These are phyloP conservation scores for Sycophaga agraensis DNA, from an alignment of 1,140 invertebrate genomes.

Conservation along the genomic window DNA sequence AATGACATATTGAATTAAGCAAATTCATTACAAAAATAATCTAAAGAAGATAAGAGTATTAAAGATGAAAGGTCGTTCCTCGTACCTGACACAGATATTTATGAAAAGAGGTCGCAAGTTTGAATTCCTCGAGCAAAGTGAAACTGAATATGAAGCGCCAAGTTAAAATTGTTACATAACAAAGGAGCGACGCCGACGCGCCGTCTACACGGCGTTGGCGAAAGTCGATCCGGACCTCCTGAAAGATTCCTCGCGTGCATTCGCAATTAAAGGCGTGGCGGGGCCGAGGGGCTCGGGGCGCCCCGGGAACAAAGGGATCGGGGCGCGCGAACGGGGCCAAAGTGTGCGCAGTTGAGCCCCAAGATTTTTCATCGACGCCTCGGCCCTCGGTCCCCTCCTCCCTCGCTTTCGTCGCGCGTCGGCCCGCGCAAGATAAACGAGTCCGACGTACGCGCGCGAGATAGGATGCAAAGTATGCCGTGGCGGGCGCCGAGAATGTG, in stretches of 20 bases:
- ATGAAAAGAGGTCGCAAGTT: no score
- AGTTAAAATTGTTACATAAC: no score
- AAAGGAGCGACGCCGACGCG: no score
- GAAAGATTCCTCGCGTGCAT: neutral
- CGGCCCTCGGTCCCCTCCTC: neutral
- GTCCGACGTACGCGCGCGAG: neutral
- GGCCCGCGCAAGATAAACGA: constrained; percentile 18
- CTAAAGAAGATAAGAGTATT: no score
- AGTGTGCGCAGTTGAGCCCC: neutral
- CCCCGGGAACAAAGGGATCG: neutral
- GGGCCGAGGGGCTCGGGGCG: neutral
- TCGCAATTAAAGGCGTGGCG: neutral
- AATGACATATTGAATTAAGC: no score
- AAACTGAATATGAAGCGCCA: no score
- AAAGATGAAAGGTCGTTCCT: no score
- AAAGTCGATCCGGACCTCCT: neutral
- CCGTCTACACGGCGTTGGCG: no score
- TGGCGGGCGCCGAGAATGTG: neutral
- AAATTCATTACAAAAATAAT: no score
- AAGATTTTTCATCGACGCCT: constrained; percentile 3
- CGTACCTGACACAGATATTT: no score
- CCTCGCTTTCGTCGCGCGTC: neutral
- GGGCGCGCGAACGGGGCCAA: neutral
- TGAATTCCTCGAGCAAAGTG: no score
- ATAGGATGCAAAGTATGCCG: constrained; percentile 9